phyloP scores from a whole-genome alignment of 2,113 vertebrate genomes.

The Nerophis ophidion region DNA sequence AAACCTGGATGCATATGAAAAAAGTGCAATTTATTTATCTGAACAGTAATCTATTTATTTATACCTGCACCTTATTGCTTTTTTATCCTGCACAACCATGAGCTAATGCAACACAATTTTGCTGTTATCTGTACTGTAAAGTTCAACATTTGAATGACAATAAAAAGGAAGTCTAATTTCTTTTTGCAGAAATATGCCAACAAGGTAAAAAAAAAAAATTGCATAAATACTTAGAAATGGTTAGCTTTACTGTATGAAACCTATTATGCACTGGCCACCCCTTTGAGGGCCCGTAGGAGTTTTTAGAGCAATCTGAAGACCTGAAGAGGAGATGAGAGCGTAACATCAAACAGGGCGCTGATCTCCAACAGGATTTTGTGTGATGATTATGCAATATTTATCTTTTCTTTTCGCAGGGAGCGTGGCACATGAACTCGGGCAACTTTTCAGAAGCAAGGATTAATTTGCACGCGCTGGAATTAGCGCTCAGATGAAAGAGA shows the following conservation, averaged over 20 bases:
- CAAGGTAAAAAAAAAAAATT: neutral
- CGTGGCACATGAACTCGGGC: conserved; percentile 51
- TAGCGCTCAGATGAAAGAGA: conserved; percentile 63
- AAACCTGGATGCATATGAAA: too few species aligned
- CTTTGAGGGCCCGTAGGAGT: conserved; percentile 15
- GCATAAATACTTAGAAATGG: neutral
- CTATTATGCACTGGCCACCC: conserved; percentile 11
- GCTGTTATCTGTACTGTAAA: too few species aligned
- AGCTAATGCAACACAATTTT: too few species aligned
- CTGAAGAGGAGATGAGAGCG: conserved; percentile 28
- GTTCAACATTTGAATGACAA: too few species aligned
- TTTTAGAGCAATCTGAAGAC: conserved; percentile 30
- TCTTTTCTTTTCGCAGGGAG: conserved; percentile 47
- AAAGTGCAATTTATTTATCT: too few species aligned
- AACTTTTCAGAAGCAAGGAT: conserved; percentile 61
- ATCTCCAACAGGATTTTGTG: conserved; percentile 58
- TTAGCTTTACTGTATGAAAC: conserved; percentile 15
- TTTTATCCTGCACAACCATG: too few species aligned
- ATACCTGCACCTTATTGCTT: too few species aligned
- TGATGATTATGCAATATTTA: conserved; percentile 58
- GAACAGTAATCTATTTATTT: too few species aligned
- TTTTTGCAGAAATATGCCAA: neutral
- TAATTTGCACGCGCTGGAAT: conserved; percentile 65
- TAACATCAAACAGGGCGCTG: conserved; percentile 50
- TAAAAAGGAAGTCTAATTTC: too few species aligned